Base-by-base conservation (phyloP, 2,888 invertebrate species). In the Pemphredon lugubris region DNA sequence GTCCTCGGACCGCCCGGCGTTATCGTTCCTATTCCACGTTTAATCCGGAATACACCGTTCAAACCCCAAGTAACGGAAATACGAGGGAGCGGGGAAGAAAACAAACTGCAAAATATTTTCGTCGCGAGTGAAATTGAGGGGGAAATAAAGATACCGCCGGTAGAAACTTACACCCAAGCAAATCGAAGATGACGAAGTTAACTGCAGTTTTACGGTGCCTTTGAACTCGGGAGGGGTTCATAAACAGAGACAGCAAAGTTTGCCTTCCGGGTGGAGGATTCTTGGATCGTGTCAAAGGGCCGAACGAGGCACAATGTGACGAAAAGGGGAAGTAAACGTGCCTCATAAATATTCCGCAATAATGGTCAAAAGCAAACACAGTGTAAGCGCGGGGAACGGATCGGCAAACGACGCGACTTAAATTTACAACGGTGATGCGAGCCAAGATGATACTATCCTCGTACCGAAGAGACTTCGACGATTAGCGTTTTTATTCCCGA, bases 391-490 rank as follows among this genome's bases (percentile, higher is more conserved):
- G 21, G 48, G 30, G 13, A 44, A 37, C 13, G 40, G 58, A 48
- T 58, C 34, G 57, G 45, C 65, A 34, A 39, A 53, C 53, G 58
- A 45, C 44, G 23, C 11, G 11, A 34, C 39, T 20, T 42, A 45
- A 48, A 77, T 77, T 77, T 71, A 70, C 67, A 40, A 7, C 37
- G 50, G 40, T 18, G 23, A 18, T 13, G 45, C 60, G 42, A 58
- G 73, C 77, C 64, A 73, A 74, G 59, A 47, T n/a, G 45, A 70
- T 63, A 47, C 47, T 48, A 47, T 23, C 47, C 37, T 40, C 34
- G 54, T 26, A 14, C 32, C 32, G 30, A 32, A 18, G 26, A 42
- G 23, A 23, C 40, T 44, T 59, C 53, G 51, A 59, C 57, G 42
- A 47, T 45, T 42, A 30, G 54, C 18, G 34, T 66, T 69, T 59